These are phyloP conservation scores for Semaprochilodus insignis DNA, from an alignment of 2,797 vertebrate species.

Conservation along the genomic window DNA sequence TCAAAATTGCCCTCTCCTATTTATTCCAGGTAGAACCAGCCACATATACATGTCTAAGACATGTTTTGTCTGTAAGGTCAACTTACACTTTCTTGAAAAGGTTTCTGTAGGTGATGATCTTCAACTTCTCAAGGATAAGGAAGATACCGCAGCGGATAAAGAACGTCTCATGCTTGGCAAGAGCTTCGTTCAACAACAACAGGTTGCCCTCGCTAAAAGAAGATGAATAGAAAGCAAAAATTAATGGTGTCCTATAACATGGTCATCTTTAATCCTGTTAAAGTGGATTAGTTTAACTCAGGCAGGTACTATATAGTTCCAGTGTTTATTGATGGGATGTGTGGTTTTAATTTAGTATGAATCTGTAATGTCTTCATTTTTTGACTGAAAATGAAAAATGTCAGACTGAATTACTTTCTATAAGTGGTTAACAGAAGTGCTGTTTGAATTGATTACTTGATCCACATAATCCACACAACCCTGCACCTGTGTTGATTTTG, in stretches of 20 bases:
- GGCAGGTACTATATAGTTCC: too few relatives aligned
- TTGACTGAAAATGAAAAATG: too few relatives aligned
- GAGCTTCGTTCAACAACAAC: slow-evolving; percentile 89
- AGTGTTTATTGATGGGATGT: too few relatives aligned
- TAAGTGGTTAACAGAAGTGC: too few relatives aligned
- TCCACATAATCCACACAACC: too few relatives aligned
- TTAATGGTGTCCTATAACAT: background rate
- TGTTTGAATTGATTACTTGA: too few relatives aligned
- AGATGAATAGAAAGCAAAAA: slow-evolving; percentile 8
- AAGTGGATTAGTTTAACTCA: too few relatives aligned
- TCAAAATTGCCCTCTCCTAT: background rate
- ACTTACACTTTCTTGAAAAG: slow-evolving; percentile 99
- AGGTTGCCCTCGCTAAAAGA: slow-evolving; percentile 91
- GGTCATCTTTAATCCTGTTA: too few relatives aligned
- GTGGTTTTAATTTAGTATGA: background rate
- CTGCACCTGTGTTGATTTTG: too few relatives aligned
- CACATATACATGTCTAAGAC: background rate
- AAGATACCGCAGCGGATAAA: slow-evolving; percentile 98
- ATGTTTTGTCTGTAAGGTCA: too few relatives aligned
- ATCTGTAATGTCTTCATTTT: too few relatives aligned
- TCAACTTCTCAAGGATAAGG: slow-evolving; percentile 97
- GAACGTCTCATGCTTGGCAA: slow-evolving; percentile 93
- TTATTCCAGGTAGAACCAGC: background rate
- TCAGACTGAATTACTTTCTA: too few relatives aligned
- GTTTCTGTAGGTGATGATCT: slow-evolving; percentile 97